Evolutionary conservation across 2,888 invertebrate species (phyloP).

Genomic region (Mythimna loreyi): DNA sequence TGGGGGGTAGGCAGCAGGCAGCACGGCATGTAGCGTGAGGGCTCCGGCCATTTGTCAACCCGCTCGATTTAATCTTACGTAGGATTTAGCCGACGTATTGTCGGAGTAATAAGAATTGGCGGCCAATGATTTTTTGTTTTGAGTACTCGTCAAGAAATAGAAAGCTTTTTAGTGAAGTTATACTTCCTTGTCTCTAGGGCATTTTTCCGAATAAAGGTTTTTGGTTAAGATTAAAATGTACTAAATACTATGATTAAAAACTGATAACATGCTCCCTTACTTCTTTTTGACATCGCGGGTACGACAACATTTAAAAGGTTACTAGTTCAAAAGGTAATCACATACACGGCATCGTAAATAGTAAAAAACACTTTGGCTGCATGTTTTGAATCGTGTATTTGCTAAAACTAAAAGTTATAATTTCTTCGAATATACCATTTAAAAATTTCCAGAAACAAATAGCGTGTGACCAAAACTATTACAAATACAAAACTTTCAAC

Average conservation of each 20-base stretch:
- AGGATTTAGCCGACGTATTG: conserved; percentile 66
- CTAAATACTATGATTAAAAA: too few species aligned
- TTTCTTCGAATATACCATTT: background rate
- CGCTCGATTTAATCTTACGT: conserved; percentile 67
- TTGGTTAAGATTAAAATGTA: background rate
- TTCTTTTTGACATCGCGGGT: background rate
- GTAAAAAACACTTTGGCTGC: background rate
- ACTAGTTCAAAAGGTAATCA: background rate
- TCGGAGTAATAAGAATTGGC: conserved; percentile 51
- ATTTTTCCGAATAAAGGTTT: background rate
- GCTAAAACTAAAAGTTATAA: background rate
- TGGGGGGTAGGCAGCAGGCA: conserved; percentile 44
- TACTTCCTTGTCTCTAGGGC: background rate
- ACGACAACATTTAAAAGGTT: background rate
- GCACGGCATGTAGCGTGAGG: conserved; percentile 70
- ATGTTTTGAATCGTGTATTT: background rate
- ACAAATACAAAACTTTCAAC: conserved; percentile 33
- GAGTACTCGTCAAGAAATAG: background rate
- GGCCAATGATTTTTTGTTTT: background rate
- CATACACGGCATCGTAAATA: background rate
- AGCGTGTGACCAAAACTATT: conserved; percentile 27
- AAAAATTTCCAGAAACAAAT: conserved; percentile 21
- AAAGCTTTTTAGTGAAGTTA: background rate
- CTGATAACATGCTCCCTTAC: background rate
- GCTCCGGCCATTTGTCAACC: conserved; percentile 65